Evolutionary conservation across 2,888 invertebrate genomes (phyloP), one percentile per base, ranked within the genome.

Genomic region (Tetanocera ferruginea): DNA sequence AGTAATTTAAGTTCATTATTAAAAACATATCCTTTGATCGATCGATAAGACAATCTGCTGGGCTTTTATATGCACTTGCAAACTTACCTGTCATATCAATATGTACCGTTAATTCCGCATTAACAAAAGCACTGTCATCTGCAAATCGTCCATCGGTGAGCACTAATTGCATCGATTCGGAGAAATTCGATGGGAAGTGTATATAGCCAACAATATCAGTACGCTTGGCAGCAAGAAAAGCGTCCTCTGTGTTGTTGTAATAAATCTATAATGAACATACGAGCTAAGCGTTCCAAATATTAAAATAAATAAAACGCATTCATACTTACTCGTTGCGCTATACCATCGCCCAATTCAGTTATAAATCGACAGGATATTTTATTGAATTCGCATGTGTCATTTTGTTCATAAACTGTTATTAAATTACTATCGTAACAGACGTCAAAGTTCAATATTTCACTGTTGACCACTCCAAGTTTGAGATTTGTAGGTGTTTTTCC

Each of bases 401-500:
- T 87, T 17, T 87, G 85, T 0, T 84, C 84, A n/a, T 88, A 86
- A 28, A 92, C 89, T 0, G 90, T 90, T 57, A 90, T 88, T 14
- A 88, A 81, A 60, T 89, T 87, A 0, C 82, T 82, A 67, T 91
- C 90, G 28, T 85, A 86, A 78, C 91, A 88, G 66, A 90, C 91
- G 17, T 89, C 83, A 76, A 85, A 91, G 49, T 88, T 88, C 0
- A 89, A 86, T 0, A 93, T 92, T 89, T 98, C 97, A 0, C 95
- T 92, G 85, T 97, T 97, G 28, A 96, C 94, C 0, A 97, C 91
- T 0, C 94, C 97, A 52, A 98, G 83, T 70, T 92, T 91, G 0
- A 97, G 90, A 77, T 93, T 93, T 72, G 91, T 91, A 0, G 95
- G 95, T 84, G 96, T 94, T 70, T 93, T 93, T 0, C 96, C 96